Evolutionary conservation across 2,888 invertebrate species (phyloP).

Genomic region (Serrognathus titanus): DNA sequence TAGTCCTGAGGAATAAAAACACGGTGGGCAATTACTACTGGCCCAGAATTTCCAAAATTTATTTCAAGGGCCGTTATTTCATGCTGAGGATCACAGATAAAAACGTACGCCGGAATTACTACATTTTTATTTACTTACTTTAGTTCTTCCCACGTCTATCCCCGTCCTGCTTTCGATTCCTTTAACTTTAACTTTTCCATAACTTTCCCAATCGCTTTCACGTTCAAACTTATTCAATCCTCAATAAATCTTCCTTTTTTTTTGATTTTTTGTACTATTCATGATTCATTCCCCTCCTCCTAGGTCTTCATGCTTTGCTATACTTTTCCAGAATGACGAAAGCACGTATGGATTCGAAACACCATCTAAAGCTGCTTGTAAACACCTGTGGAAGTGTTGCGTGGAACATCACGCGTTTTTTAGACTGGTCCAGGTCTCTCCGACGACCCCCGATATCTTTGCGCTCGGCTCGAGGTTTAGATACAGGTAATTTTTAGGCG

Average conservation of each 20-base stretch:
- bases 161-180: too few relatives aligned
- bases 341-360: conserved; percentile 96
- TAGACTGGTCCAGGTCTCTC: conserved; percentile 77
- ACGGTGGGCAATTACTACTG: conserved; percentile 98
- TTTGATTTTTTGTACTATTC: background rate
- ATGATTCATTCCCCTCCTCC: too few relatives aligned
- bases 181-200: too few relatives aligned
- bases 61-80: conserved; percentile 94
- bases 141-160: too few relatives aligned
- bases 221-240: too few relatives aligned
- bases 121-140: too few relatives aligned
- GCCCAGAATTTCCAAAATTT: conserved; percentile 95
- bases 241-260: too few relatives aligned
- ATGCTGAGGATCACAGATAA: conserved; percentile 95
- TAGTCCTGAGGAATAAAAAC: conserved; percentile 90
- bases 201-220: background rate
- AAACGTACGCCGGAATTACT: conserved; percentile 66
- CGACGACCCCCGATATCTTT: conserved; percentile 72
- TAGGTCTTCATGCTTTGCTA: conserved; percentile 16
- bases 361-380: conserved; percentile 86
- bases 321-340: conserved; percentile 72
- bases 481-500: conserved; percentile 59
- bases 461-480: conserved; percentile 75
- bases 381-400: conserved; percentile 95
- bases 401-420: conserved; percentile 95